Percentiles rank a stretch among this genome's conserved stretches.
Evolutionary conservation across 2,888 invertebrate species (phyloP).

Genomic region (Nomada fabriciana): DNA sequence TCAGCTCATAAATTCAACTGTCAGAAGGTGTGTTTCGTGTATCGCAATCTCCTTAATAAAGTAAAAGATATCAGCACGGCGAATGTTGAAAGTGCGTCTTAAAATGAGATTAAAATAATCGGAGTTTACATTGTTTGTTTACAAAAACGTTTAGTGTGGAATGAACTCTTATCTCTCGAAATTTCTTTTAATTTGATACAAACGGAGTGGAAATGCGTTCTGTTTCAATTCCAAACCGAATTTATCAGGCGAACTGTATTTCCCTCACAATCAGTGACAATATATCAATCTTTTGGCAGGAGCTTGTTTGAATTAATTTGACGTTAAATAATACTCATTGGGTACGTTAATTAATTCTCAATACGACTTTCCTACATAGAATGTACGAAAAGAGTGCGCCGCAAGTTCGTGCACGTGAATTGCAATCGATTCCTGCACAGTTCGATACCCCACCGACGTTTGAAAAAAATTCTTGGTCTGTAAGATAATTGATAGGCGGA

Average conservation of each 20-base stretch:
- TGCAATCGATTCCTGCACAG: not conserved
- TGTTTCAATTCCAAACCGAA: not conserved
- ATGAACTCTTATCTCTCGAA: not conserved
- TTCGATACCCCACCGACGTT: no score
- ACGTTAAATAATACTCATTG: no score
- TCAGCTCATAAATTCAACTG: not conserved
- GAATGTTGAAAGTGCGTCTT: not conserved
- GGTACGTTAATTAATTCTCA: no score
- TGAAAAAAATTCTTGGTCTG: not conserved
- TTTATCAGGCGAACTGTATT: not conserved
- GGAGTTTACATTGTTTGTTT: not conserved
- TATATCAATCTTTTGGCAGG: not conserved
- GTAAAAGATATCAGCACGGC: not conserved
- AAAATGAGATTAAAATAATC: not conserved
- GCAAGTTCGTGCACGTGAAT: not conserved
- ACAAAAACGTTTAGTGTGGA: not conserved
- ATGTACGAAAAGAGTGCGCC: not conserved
- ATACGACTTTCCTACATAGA: no score
- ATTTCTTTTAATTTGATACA: not conserved
- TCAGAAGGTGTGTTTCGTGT: not conserved
- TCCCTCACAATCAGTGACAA: not conserved
- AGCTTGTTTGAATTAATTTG: conserved; percentile 4
- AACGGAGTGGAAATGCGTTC: not conserved
- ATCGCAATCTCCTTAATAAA: not conserved
- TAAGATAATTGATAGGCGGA: not conserved